A percentile compares a stretch with the other conserved stretches of the same genome.
Evolutionary conservation across 92 coral and sea anemone genomes (phyloP).

Genomic region (Anthopleura xanthogrammica): DNA sequence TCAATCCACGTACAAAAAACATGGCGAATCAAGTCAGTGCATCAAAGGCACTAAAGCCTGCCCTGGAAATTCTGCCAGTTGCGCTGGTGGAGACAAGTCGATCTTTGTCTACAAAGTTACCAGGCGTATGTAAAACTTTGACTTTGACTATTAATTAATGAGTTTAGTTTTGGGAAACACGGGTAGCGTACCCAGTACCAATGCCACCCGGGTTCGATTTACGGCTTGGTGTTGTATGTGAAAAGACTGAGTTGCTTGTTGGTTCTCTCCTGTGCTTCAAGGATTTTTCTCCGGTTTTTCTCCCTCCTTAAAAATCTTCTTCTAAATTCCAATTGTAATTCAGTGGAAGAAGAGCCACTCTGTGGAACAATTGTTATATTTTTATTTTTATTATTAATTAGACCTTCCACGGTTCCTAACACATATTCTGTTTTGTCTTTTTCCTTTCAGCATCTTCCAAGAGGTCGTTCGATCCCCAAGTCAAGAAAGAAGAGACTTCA

Average conservation of each 20-base stretch:
- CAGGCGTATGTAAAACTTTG: not conserved
- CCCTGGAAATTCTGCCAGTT: slow-evolving; percentile 34
- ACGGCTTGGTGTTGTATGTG: not conserved
- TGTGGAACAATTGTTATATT: too few species aligned
- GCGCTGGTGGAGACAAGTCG: slow-evolving; percentile 66
- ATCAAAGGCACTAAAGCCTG: slow-evolving; percentile 46
- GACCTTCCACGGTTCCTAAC: not conserved
- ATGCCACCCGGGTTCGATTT: too few species aligned
- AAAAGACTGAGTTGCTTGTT: not conserved
- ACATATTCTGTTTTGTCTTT: not conserved
- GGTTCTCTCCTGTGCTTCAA: not conserved
- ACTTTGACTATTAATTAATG: too few species aligned
- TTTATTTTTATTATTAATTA: too few species aligned
- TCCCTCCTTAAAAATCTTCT: too few species aligned
- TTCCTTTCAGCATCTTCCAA: slow-evolving; percentile 8
- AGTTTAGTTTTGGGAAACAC: too few species aligned
- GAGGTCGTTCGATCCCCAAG: slow-evolving; percentile 3
- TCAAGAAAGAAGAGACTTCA: not conserved
- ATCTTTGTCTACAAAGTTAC: slow-evolving; percentile 56
- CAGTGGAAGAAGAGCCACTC: too few species aligned
- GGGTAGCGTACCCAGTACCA: too few species aligned
- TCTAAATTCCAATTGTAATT: too few species aligned
- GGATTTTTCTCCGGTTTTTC: too few species aligned
- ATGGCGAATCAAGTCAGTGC: slow-evolving; percentile 56
- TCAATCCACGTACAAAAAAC: slow-evolving; percentile 36